Evolutionary conservation across 1,140 invertebrate genomes (phyloP), one percentile per base, ranked within the genome.

Genomic region (Stegodyphus mimosarum): DNA sequence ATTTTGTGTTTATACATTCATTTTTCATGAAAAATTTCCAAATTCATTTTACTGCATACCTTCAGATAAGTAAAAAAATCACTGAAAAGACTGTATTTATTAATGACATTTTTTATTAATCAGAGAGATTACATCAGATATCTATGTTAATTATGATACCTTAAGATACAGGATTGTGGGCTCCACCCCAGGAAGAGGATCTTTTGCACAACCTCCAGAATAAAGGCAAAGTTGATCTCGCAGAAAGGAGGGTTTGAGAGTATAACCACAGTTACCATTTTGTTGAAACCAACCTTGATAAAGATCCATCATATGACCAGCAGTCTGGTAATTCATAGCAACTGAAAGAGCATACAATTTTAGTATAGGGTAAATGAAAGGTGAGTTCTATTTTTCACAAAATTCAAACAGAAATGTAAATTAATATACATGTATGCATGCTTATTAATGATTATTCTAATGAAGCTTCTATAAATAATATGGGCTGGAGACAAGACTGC

Each of bases 251-350:
- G 93, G 93, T 88, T 95, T 94, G 7, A 94, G 88, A 0, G 94
- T 92, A 89, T 93, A 95, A 6, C 94, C 94, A 90, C 93, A 94
- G 15, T 89, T 90, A 53, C 93, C 94, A 90, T 95, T 95, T 63
- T 92, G 92, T 6, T 88, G 87, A 89, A 94, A 94, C 89, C 91
- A 91, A 5, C 93, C 93, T 87, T 91, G 90, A 89, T 93, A 92
- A 48, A 92, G 88, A 88, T 93, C 91, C 89, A 92, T 93, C 88
- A 92, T 91, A 55, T 92, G 89, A 51, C 92, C 92, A 51, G 91
- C 90, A 7, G 92, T 93, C 89, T 93, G 93, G 87, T 92, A 93
- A 88, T 93, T 93, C 55, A 93, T 87, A 15, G 92, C 90, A 86
- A 92, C 92, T 92, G 89, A 7, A 88, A 77, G 52, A 69, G 55